A percentile compares a stretch with the other conserved stretches of the same genome.
These are phyloP conservation scores for Nematostella vectensis DNA, from an alignment of 92 coral and sea anemone species.

Conservation along the genomic window DNA sequence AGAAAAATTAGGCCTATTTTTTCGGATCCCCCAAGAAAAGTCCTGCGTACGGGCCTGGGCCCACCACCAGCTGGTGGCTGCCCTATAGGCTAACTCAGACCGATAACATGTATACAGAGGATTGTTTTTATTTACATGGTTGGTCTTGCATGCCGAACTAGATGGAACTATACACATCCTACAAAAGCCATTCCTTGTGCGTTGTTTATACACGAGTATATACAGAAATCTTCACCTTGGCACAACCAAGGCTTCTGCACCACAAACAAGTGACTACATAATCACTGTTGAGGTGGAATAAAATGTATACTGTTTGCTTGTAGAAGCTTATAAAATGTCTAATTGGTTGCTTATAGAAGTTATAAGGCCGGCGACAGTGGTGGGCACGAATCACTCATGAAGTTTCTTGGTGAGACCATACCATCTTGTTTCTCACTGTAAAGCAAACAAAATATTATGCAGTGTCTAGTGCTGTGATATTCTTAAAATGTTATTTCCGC, in stretches of 20 bases:
- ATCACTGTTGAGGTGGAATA: no score
- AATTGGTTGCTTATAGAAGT: conserved; percentile 4
- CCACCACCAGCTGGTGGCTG: no score
- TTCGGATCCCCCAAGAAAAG: no score
- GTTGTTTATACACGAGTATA: no score
- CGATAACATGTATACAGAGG: no score
- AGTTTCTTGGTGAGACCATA: conserved; percentile 83
- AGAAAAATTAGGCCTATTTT: no score
- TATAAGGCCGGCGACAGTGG: conserved; percentile 61
- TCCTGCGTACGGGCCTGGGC: no score
- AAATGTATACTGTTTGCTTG: not conserved
- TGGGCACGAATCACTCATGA: conserved; percentile 88
- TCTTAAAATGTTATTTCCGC: not conserved
- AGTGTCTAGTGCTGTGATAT: not conserved
- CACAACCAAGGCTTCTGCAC: no score
- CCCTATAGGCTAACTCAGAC: no score
- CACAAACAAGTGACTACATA: no score
- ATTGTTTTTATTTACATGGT: conserved; percentile 4
- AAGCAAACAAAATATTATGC: conserved; percentile 3
- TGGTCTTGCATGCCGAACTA: not conserved
- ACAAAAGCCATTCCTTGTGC: no score
- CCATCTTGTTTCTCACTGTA: conserved; percentile 96
- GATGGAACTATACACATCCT: not conserved
- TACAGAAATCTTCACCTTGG: no score
- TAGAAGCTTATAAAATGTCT: not conserved